Evolutionary conservation across 2,113 vertebrate genomes (phyloP), one percentile per base, ranked within the genome.

Genomic region (Benitochromis conjunctus): DNA sequence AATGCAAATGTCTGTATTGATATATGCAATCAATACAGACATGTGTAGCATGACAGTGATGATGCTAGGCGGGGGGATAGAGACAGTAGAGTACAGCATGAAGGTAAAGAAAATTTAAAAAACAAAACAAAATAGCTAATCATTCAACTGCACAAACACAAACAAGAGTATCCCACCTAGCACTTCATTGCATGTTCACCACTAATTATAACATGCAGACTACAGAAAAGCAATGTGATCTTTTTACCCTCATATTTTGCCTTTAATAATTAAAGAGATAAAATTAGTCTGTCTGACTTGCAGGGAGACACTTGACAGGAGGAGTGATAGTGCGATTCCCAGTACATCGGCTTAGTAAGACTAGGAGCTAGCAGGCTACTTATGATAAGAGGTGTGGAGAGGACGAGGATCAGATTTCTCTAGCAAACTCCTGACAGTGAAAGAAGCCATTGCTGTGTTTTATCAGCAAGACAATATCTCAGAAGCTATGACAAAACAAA

Each of bases 361-460:
- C 77, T 74, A 56, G 82, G 53, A 90, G 82, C 80, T 90, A 89
- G 58, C 79, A 8, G 46, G 60, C 77, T 87, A 89, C 87, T 90
- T 85, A 46, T 85, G 93, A 95, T 95, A 95, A 95, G 93, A 94
- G 89, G 92, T 93, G 93, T 92, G 41, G 82, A 91, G 81, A 84
- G 58, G 91, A 94, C 26, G 57, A 58, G 82, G 89, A 89, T 76
- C 93, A 94, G 92, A 89, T 89, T 84, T 82, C 84, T 88, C 64
- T 89, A 62, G 77, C 88, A 94, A 78, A 66, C 77, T 53, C 62
- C 58, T 80, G 83, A 82, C 83, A 79, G 78, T 71, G 87, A 94
- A 62, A 83, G 64, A 84, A 92, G 79, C 78, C 71, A 69, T 21
- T 66, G 69, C 64, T 31, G 66, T 16, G 43, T 66, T 77, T 82